These are phyloP conservation scores for Temnothorax curvispinosus DNA, from an alignment of 1,140 invertebrate species.

Conservation along the genomic window DNA sequence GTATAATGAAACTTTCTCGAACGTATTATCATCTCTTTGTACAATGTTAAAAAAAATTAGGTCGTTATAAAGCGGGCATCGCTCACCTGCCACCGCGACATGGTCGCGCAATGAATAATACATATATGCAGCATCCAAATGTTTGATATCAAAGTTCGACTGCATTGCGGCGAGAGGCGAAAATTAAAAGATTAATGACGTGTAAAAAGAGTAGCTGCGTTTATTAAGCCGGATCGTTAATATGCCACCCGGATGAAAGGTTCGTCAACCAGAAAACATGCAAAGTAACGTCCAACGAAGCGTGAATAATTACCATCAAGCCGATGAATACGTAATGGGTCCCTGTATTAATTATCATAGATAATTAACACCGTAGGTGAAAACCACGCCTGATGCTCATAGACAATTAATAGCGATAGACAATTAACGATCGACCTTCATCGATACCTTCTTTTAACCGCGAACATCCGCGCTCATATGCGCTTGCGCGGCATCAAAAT, in stretches of 20 bases:
- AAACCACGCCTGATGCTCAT: constrained; percentile 48
- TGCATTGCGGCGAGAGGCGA: constrained; percentile 31
- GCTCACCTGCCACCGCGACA: constrained; percentile 25
- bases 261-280: constrained; percentile 74
- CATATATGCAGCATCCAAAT: constrained; percentile 38
- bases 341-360: constrained; percentile 81
- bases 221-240: constrained; percentile 60
- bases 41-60: constrained; percentile 35
- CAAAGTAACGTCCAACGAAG: constrained; percentile 78
- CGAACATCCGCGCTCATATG: neutral
- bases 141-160: constrained; percentile 55
- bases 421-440: constrained; percentile 42
- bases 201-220: constrained; percentile 54
- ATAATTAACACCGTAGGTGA: constrained; percentile 74
- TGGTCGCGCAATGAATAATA: constrained; percentile 35
- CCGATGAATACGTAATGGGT: constrained; percentile 79
- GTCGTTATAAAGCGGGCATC: constrained; percentile 28
- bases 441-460: constrained; percentile 39
- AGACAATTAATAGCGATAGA: constrained; percentile 61
- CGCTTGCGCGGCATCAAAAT: constrained; percentile 28
- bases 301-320: constrained; percentile 79
- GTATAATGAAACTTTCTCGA: neutral
- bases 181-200: constrained; percentile 54
- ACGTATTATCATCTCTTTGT: neutral
- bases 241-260: constrained; percentile 41